Base-by-base conservation (phyloP, 2,888 invertebrate species). In the Torymus tubicola region DNA sequence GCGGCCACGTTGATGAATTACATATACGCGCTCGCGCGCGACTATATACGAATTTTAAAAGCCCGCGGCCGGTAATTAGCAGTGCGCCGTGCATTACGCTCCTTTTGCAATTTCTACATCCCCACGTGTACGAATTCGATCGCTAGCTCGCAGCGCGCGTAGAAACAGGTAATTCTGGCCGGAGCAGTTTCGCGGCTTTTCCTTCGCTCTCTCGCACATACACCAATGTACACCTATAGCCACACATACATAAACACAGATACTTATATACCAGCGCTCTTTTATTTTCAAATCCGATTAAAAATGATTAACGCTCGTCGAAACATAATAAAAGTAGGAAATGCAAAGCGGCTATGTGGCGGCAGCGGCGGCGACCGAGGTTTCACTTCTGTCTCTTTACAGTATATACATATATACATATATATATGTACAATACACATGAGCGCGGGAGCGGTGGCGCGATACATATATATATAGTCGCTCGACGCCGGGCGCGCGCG, bases 271-370 rank as follows among this genome's bases (percentile, higher is more conserved):
- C 24, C 16, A 10, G 31, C 16, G 31, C 69, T 74, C 70, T 65
- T 80, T 65, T 67, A 71, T 68, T 73, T 72, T 52, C 16, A 16
- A 8, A n/a, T 24, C 68, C 72, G 53, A 72, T 80, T 68, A 75
- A 75, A 65, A 74, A 74, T 80, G 74, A 80, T 80, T 75, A 80
- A 75, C 74, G 79, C 79, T 69, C 50, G 13, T 11, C 14, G 67
- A 57, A 57, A 55, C 52, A n/a, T 57, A 68, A 80, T 80, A 78
- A 78, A 74, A 74, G 69, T 78, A 74, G 73, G 81, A 78, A 81
- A 81, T 78, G 81, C 81, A 78, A 81, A 78, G 42, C 24, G n/a
- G n/a, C n/a, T n/a, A n/a, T n/a, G n/a, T n/a, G 58, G 53, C 53
- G 68, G 67, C 58, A 57, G 42, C n/a, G 11, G 42, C 16, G 31